Base-by-base conservation (phyloP, 2,797 vertebrate genomes). In the Platyrinchus mystaceus region DNA sequence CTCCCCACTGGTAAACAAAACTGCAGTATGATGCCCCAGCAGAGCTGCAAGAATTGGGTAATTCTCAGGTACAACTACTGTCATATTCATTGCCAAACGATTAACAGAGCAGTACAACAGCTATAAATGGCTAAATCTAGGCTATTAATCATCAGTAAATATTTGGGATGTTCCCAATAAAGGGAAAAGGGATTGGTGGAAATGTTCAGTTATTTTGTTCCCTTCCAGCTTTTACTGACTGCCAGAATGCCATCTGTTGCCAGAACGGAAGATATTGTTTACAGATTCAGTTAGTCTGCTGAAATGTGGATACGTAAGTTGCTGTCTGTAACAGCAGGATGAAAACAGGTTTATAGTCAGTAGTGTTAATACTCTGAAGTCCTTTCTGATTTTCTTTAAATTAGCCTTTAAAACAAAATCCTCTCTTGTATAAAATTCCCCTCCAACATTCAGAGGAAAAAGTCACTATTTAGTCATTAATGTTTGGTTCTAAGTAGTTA, bases 241-340 rank as follows among this genome's bases (percentile, higher is more conserved):
- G 91, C 90, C 75, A 69, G 89, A 96, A 95, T 15, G 53, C 90
- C 76, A 94, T 88, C 69, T 91, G 94, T 52, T 94, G 91, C 89
- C 87, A 94, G 87, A 93, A 92, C 1, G 14, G 93, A 91, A 87
- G 82, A 76, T 55, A 73, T 17, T 75, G 87, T 95, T 95, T 87
- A 90, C 23, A 89, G 73, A 84, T 84, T 83, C 78, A 87, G 79
- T 52, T 20, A 89, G n/a, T 50, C 50, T 55, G 79, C 84, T 84
- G 73, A 93, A 85, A 92, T 34, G 46, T 43, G 58, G 49, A 49
- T 36, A 77, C 26, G 11, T 21, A 89, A 87, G 43, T 66, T 71
- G 78, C 41, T 92, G 66, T 56, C 74, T 91, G 49, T 53, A 90
- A 77, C 56, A 64, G 14, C 6, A 52, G 21, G 62, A 92, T 23